Base-by-base conservation (phyloP, 1,140 invertebrate genomes). In the Heliconius hermathena region DNA sequence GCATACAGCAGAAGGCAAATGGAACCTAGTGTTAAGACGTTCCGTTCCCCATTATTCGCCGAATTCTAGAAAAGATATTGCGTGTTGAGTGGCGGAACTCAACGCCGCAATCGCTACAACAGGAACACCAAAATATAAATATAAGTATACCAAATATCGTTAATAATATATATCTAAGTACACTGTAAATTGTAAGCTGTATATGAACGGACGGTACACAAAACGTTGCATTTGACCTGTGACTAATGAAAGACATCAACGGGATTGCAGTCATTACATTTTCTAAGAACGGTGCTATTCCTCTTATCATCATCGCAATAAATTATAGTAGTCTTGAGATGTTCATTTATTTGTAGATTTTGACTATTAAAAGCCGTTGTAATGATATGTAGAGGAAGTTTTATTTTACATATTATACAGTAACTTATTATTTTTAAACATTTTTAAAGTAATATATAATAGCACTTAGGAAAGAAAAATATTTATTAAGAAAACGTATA, bases 231-330 rank as follows among this genome's bases (percentile, higher is more conserved):
- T 66, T 73, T 77, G 79, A 80, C 76, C 81, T 80, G 73, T 80
- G 81, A 80, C 78, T 80, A 80, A 83, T 78, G 74, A 80, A 80
- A 78, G 77, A 82, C 77, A 74, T 83, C 79, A 83, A 80, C 76
- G 79, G 71, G 79, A 71, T 82, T 80, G 60, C 70, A 36, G 81
- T 80, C 71, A 80, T 73, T 72, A 78, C 52, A 41, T 66, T 26
- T 80, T 80, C 79, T 73, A 66, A 80, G 74, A 80, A 80, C 74
- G 66, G 8, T 71, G n/a, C 54, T 38, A 80, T 80, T 80, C 54
- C 52, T 74, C 79, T 76, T 76, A 76, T 80, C 79, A 76, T 71
- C 80, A n/a, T 74, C 71, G 77, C 73, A 79, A 79, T 74, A 78
- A 76, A 76, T 78, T 73, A 76, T 76, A 70, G 79, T 72, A 72